Percentiles rank a stretch among this genome's conserved stretches.
These are phyloP conservation scores for Ursus arctos DNA, from an alignment of 2,113 vertebrate genomes.

Conservation along the genomic window DNA sequence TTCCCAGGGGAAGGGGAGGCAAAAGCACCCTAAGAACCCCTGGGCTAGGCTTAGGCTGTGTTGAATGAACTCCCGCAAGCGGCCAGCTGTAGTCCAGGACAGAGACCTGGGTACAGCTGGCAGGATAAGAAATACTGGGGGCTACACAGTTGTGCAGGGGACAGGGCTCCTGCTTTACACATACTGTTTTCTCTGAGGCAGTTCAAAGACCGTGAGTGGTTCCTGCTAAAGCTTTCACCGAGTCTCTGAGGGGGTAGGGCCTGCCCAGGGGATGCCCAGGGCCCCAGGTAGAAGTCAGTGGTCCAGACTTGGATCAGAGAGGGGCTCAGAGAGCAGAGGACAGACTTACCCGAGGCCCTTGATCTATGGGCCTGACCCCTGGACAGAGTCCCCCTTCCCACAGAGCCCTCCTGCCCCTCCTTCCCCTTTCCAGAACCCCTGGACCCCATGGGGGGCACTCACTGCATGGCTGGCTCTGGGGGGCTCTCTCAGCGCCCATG, in stretches of 20 bases:
- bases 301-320: background rate
- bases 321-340: background rate
- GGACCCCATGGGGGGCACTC: slow-evolving; percentile 40
- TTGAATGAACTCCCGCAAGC: background rate
- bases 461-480: slow-evolving; percentile 70
- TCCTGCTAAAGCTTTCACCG: background rate
- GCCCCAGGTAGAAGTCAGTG: background rate
- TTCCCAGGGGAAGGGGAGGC: background rate
- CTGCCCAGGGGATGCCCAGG: background rate
- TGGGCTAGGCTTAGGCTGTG: background rate
- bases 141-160: background rate
- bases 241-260: background rate
- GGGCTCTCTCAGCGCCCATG: slow-evolving; percentile 67
- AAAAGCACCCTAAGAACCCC: background rate
- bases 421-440: background rate
- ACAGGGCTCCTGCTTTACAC: background rate
- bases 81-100: background rate
- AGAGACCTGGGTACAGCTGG: background rate
- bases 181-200: background rate
- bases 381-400: background rate
- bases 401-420: background rate
- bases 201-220: background rate
- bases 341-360: background rate
- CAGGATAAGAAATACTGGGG: background rate
- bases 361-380: background rate